Evolutionary conservation across 2,888 invertebrate species (phyloP).

Genomic region (Lapara coniferarum): DNA sequence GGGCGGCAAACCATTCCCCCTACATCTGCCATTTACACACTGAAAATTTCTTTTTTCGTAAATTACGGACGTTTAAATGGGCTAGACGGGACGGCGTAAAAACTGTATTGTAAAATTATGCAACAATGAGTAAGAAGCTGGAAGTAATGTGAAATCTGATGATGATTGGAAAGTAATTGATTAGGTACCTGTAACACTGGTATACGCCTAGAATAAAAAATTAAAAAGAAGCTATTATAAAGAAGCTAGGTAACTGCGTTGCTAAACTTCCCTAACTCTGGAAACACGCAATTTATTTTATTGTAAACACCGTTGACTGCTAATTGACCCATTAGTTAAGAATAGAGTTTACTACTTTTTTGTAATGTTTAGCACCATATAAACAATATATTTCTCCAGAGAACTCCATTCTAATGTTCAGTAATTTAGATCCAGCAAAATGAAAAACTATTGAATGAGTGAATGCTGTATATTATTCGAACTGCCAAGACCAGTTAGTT

Average conservation of each 20-base stretch:
- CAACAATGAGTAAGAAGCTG: too few species aligned
- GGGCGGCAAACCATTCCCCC: background rate
- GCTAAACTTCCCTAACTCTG: too few species aligned
- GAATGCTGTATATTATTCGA: background rate
- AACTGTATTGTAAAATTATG: background rate
- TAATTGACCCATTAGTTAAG: too few species aligned
- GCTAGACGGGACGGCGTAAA: background rate
- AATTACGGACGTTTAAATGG: background rate
- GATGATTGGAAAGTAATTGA: too few species aligned
- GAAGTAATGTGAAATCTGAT: too few species aligned
- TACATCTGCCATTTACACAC: background rate
- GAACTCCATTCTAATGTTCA: background rate
- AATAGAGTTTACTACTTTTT: too few species aligned
- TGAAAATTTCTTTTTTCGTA: background rate
- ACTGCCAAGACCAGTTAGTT: conserved; percentile 2
- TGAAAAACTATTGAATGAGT: conserved; percentile 6
- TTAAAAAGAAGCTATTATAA: too few species aligned
- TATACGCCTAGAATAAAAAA: too few species aligned
- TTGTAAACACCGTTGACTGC: too few species aligned
- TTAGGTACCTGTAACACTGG: too few species aligned
- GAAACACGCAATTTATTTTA: too few species aligned
- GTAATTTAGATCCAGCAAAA: background rate
- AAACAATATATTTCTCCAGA: background rate
- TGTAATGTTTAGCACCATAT: background rate
- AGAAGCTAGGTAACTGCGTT: too few species aligned